Base-by-base conservation (phyloP, 2,113 vertebrate species). In the Campylomormyrus numenius region DNA sequence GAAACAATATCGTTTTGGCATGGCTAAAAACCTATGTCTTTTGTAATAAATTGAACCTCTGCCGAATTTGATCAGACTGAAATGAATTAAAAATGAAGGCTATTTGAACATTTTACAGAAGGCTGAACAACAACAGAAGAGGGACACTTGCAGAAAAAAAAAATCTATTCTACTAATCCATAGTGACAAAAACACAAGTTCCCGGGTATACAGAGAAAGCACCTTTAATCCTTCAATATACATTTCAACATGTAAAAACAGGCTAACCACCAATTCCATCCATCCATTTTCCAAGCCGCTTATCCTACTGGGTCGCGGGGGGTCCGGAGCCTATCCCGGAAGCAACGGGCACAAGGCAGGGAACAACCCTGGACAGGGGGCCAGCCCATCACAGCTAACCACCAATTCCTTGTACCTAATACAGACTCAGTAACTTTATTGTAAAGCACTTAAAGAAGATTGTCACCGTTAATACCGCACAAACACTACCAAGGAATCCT, bases 391-490 rank as follows among this genome's bases (percentile, higher is more conserved):
- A 35, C 35, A 35, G 39, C 39, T 39, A 39, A 39, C 39, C 39
- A 39, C 39, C 24, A 62, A 62, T 19, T 21, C 24, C 21, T 66
- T 58, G 21, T 70, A 48, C 77, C 49, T 77, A 87, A 52, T 56
- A 39, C 58, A 87, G 86, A 88, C 45, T 52, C 52, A 46, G 13
- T 66, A 46, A 83, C 77, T 83, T 83, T 83, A 83, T 83, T 83
- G 77, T 83, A 83, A 83, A 83, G 77, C 77, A 83, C 39, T 83
- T 83, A 42, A 83, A 42, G 17, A 83, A 83, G 39, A 35, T 83
- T 83, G 77, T 83, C 77, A 83, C 77, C 39, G 5, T 83, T 39
- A 45, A 42, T 83, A 83, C 77, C 39, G 15, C 31, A 83, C 42
- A 24, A 5, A 83, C 35, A 27, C 27, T 74, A 83, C 2, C 39